phyloP scores from a whole-genome alignment of 2,113 vertebrate species.

The Phalacrocorax carbo region DNA sequence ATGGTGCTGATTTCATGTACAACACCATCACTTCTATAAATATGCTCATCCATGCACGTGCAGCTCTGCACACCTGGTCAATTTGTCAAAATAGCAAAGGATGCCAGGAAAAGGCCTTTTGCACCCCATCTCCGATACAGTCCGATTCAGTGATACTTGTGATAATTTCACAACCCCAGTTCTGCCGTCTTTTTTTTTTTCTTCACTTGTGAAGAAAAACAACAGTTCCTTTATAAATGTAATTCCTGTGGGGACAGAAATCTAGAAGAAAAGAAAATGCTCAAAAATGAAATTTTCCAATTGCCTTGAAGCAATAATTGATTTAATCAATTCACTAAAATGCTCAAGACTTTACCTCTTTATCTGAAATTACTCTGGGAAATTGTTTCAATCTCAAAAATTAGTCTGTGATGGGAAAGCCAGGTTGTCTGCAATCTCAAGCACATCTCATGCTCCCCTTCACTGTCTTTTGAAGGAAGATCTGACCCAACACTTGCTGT shows the following conservation, averaged over 20 bases:
- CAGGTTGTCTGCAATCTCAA: not conserved
- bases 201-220: not conserved
- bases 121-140: not conserved
- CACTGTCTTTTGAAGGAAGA: not conserved
- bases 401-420: not conserved
- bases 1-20: not conserved
- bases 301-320: not conserved
- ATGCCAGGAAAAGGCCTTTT: conserved; percentile 3
- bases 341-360: not conserved
- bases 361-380: not conserved
- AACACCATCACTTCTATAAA: not conserved
- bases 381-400: conserved; percentile 8
- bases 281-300: not conserved
- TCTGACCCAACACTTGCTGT: not conserved
- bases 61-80: not conserved
- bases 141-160: not conserved
- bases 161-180: not conserved
- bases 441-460: not conserved
- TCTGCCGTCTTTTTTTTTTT: not conserved
- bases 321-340: not conserved
- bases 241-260: not conserved
- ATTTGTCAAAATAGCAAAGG: not conserved
- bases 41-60: not conserved
- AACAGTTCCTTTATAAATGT: not conserved
- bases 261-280: not conserved